Conservation (phyloP, 1,140 invertebrate genomes). For the Papilio machaon region DNA sequence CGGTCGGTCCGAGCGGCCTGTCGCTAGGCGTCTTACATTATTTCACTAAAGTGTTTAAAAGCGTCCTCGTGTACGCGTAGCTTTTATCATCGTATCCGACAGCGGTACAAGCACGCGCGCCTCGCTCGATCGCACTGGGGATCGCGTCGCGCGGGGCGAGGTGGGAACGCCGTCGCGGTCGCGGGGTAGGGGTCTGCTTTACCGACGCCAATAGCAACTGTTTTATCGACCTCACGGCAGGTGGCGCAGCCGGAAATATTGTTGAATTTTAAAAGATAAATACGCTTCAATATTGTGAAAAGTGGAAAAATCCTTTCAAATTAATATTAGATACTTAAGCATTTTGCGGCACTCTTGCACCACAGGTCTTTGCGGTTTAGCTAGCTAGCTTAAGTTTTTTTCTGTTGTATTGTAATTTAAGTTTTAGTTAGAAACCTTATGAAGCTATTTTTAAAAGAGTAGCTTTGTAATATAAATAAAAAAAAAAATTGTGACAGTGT, state of each 20-base stretch:
- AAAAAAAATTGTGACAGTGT: neutral
- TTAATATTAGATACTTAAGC: too few relatives aligned
- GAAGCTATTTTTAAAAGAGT: too few relatives aligned
- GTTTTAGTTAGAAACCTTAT: too few relatives aligned
- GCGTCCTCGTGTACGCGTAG: constrained; percentile 66
- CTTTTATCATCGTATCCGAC: constrained; percentile 62
- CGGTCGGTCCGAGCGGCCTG: constrained; percentile 50
- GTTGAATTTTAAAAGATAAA: constrained; percentile 35
- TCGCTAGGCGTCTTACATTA: constrained; percentile 72
- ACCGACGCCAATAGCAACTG: constrained; percentile 53
- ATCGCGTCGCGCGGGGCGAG: constrained; percentile 57
- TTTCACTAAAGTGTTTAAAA: constrained; percentile 74
- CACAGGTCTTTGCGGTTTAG: too few relatives aligned
- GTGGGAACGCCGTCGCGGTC: constrained; percentile 52
- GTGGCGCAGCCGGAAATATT: constrained; percentile 52
- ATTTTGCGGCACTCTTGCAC: too few relatives aligned
- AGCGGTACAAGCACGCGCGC: constrained; percentile 59
- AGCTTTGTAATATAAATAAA: neutral
- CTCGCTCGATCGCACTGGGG: constrained; percentile 75
- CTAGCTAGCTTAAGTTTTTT: too few relatives aligned
- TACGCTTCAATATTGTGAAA: constrained; percentile 18
- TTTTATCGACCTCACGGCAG: constrained; percentile 63
- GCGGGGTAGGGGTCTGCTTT: constrained; percentile 62
- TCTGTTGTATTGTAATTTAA: too few relatives aligned
- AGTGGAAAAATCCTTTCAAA: too few relatives aligned